A percentile compares a stretch with the other conserved stretches of the same genome.
phyloP scores from a whole-genome alignment of 1,140 invertebrate genomes.

The Harpegnathos saltator region DNA sequence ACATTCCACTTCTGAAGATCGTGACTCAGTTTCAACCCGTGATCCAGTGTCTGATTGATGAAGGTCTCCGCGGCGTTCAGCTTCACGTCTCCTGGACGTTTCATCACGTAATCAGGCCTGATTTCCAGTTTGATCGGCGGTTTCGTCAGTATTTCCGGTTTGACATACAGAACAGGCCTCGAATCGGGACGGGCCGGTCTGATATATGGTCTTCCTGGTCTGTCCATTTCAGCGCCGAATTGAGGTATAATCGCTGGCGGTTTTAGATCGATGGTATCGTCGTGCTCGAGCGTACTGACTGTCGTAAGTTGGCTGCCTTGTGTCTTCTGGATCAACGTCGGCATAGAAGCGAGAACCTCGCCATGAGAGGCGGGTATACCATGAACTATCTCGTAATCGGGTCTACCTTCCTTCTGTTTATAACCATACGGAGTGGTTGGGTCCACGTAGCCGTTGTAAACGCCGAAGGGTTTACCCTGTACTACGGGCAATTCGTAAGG shows the following conservation, averaged over 20 bases:
- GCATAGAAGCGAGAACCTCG: constrained; percentile 36
- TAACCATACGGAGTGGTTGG: constrained; percentile 65
- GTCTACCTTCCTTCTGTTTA: constrained; percentile 59
- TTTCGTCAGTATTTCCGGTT: constrained; percentile 69
- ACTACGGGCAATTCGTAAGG: constrained; percentile 75
- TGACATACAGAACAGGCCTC: constrained; percentile 57
- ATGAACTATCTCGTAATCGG: constrained; percentile 75
- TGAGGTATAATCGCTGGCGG: constrained; percentile 75
- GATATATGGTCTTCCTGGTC: constrained; percentile 73
- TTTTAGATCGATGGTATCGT: constrained; percentile 78
- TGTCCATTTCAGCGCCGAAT: constrained; percentile 69
- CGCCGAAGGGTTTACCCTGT: constrained; percentile 78
- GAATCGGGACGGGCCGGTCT: constrained; percentile 68
- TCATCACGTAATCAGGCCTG: constrained; percentile 26
- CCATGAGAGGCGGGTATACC: constrained; percentile 69
- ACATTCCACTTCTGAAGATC: constrained; percentile 47
- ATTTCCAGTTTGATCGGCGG: constrained; percentile 52
- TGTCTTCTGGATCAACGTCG: constrained; percentile 9
- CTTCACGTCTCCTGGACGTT: constrained; percentile 12
- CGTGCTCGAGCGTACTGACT: constrained; percentile 40
- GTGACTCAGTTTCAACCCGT: constrained; percentile 35
- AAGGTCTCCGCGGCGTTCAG: constrained; percentile 22
- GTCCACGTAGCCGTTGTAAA: constrained; percentile 70
- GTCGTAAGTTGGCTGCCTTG: constrained; percentile 40
- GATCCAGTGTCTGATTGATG: constrained; percentile 33